These are phyloP conservation scores for Eulemur rubriventer DNA, from an alignment of 2,797 vertebrate genomes.

Conservation along the genomic window DNA sequence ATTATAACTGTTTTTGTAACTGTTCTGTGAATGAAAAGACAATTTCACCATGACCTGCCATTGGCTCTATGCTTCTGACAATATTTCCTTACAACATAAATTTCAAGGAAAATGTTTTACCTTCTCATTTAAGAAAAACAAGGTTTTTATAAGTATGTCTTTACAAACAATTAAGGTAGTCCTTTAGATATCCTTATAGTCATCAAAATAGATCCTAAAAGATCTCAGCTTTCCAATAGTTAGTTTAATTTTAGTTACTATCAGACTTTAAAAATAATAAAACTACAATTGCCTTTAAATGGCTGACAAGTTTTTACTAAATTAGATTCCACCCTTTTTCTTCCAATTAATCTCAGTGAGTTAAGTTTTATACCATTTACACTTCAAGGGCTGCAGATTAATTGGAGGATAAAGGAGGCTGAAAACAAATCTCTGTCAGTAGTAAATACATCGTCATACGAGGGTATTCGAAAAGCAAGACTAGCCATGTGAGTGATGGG, in stretches of 20 bases:
- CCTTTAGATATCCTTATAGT: conserved; percentile 14
- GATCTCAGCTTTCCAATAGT: background rate
- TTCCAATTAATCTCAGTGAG: conserved; percentile 48
- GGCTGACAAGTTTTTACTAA: conserved; percentile 14
- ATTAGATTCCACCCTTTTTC: conserved; percentile 39
- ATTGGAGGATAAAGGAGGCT: background rate
- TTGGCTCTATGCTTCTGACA: background rate
- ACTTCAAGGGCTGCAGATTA: background rate
- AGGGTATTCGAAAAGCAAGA: background rate
- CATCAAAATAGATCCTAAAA: conserved; percentile 47
- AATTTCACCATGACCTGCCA: background rate
- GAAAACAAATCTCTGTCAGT: background rate
- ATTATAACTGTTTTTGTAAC: background rate
- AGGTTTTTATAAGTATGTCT: background rate
- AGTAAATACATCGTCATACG: background rate
- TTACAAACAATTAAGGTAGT: conserved; percentile 26
- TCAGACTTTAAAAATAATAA: conserved; percentile 55
- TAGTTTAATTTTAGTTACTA: conserved; percentile 48
- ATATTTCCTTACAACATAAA: background rate
- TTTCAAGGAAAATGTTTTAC: conserved; percentile 23
- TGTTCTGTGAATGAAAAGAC: background rate
- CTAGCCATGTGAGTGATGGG: background rate
- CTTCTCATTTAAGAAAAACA: conserved; percentile 17
- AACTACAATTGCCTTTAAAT: conserved; percentile 55
- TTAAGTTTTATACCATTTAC: conserved; percentile 46